Evolutionary conservation across 2,797 vertebrate genomes (phyloP), one percentile per base, ranked within the genome.

Genomic region (Sorex maritimensis): DNA sequence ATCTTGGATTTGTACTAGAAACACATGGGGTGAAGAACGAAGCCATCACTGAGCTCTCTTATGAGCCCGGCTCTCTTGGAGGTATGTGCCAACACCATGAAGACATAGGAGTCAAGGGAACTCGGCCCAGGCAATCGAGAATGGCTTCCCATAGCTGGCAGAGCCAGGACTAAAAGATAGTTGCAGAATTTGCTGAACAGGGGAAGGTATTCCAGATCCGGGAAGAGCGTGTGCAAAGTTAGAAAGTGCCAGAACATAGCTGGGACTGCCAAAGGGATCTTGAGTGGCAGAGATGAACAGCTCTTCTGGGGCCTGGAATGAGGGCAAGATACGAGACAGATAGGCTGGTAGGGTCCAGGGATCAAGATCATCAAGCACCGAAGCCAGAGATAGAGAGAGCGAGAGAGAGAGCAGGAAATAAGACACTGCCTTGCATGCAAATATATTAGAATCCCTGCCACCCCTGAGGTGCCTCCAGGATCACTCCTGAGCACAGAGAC

Each of bases 291-390:
- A 61, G 23, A 6, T 23, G n/a, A 63, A 24, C 5, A 69, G 44
- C 46, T 49, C 78, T 72, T 7, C 38, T 6, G 10, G 61, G n/a
- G 0, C 5, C 0, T 5, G 41, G 2, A 4, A 0, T 2, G 28
- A 72, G 19, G 41, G 69, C 10, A 17, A 34, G 7, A 5, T 3
- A 9, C 10, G 4, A 41, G 12, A 28, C 14, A 24, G 49, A 38
- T 52, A 74, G 2, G 13, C 41, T 28, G 11, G 17, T 24, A 34
- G 75, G 17, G n/a, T 38, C 81, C 58, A 9, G 17, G 30, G 23
- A 26, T 72, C 55, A 77, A 44, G 26, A 63, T 87, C 55, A 74
- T 58, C 34, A n/a, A 55, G 73, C 12, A 13, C 75, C 7, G 68
- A 26, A 61, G 58, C 49, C 15, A 61, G 58, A 19, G 17, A 61